A percentile compares a stretch with the other conserved stretches of the same genome.
Evolutionary conservation across 2,888 invertebrate species (phyloP).

Genomic region (Gisinianus flammeolus): DNA sequence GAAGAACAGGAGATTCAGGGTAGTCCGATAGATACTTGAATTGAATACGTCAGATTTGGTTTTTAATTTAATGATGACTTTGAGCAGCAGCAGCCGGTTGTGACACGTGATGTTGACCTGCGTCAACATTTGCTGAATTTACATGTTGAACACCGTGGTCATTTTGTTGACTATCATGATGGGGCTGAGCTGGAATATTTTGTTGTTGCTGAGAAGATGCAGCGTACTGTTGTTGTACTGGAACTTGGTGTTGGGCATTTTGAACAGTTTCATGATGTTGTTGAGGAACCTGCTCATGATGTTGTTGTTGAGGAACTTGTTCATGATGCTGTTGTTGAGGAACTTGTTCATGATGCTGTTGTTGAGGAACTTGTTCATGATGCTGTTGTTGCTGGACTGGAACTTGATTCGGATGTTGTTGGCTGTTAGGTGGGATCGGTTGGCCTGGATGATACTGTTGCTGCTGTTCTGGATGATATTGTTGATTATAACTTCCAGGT

Average conservation of each 20-base stretch:
- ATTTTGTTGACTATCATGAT: constrained; percentile 26
- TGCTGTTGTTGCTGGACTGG: constrained; percentile 59
- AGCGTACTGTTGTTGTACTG: constrained; percentile 33
- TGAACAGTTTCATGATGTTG: constrained; percentile 29
- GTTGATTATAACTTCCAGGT: constrained; percentile 52
- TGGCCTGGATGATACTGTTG: constrained; percentile 56
- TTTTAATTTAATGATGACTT: too few species aligned
- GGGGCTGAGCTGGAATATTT: constrained; percentile 45
- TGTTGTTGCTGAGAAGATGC: constrained; percentile 35
- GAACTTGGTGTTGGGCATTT: constrained; percentile 34
- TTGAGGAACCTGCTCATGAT: constrained; percentile 31
- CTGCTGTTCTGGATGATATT: constrained; percentile 24
- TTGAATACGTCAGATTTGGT: too few species aligned
- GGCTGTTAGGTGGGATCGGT: constrained; percentile 51
- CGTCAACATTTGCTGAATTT: background rate
- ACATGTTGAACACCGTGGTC: background rate
- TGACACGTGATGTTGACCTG: constrained; percentile 22
- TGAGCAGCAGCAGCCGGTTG: too few species aligned
- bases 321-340: constrained; percentile 39
- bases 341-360: constrained; percentile 51
- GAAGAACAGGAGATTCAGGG: too few species aligned
- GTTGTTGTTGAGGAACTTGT: constrained; percentile 33
- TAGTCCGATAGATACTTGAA: too few species aligned
- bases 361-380: constrained; percentile 60
- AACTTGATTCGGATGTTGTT: constrained; percentile 59